Evolutionary conservation across 2,888 invertebrate species (phyloP), one percentile per base, ranked within the genome.

Genomic region (Pachymerium ferrugineum): DNA sequence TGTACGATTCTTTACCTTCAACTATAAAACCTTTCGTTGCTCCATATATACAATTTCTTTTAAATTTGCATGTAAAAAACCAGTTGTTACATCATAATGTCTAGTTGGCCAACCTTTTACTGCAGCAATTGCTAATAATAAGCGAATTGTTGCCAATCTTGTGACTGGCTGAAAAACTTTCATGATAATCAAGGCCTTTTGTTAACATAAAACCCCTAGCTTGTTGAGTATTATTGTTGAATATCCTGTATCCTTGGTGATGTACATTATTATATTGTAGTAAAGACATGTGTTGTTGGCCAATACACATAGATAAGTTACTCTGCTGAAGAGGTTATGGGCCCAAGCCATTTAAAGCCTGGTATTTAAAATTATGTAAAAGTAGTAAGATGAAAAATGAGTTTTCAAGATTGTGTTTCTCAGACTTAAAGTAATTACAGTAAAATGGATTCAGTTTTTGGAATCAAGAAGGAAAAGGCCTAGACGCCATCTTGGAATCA

Each of bases 21-120:
- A 19, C 69, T 69, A 8, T n/a, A 28, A 25, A 69, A 19, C 69
- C 69, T 19, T 69, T 25, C 10, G 69, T 69, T 69, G 69, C 19
- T 19, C 25, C 69, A 69, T 69, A 69, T 69, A 69, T n/a, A 69
- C 29, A 28, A n/a, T 28, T 28, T 69, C 69, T 25, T 12, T 22
- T 25, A 69, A 25, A 22, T 4, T 25, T 8, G 19, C 69, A 69
- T 69, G n/a, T 6, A 69, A n/a, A 28, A 8, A 69, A n/a, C 10
- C 69, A 10, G 69, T 69, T 69, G 6, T 12, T 28, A 69, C 69
- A 25, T 69, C 69, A n/a, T 19, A 19, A 14, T 69, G 69, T 8
- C 29, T 14, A 8, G 29, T 28, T 8, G 8, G 6, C 4, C 4
- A 28, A 22, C 29, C 69, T 8, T 5, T 14, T 12, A 25, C 10